Evolutionary conservation across 2,888 invertebrate genomes (phyloP).

Genomic region (Aphrophora alni): DNA sequence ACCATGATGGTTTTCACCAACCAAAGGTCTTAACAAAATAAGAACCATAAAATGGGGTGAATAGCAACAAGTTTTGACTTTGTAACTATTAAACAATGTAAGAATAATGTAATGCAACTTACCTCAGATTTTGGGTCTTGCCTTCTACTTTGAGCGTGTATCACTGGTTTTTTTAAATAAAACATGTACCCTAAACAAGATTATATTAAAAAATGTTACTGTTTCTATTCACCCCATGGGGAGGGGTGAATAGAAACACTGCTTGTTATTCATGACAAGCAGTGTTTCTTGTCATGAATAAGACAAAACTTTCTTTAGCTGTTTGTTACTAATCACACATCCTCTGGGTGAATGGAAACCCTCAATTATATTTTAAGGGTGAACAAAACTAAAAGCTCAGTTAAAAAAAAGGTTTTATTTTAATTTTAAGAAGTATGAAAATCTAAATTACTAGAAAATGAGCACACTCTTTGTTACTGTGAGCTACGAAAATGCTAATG

Average conservation of each 20-base stretch:
- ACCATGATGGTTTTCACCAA: too few species aligned
- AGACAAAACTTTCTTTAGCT: too few species aligned
- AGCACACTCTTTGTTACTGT: too few species aligned
- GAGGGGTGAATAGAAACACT: slow-evolving; percentile 24
- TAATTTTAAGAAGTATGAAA: too few species aligned
- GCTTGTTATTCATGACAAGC: background rate
- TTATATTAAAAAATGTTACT: background rate
- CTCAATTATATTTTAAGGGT: background rate
- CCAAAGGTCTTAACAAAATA: too few species aligned
- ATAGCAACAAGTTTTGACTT: slow-evolving; percentile 29
- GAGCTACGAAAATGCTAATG: too few species aligned
- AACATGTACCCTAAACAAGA: background rate
- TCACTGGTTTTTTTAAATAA: background rate
- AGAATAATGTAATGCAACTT: background rate
- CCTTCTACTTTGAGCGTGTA: background rate
- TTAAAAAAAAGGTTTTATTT: too few species aligned
- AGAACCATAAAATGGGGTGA: slow-evolving; percentile 20
- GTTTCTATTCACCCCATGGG: background rate
- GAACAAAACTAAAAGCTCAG: background rate
- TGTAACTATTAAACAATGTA: background rate
- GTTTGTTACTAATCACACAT: background rate
- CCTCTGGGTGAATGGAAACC: background rate
- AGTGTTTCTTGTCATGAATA: too few species aligned
- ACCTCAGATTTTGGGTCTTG: background rate
- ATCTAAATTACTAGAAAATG: too few species aligned